These are phyloP conservation scores for Bryconaethiops microstoma DNA, from an alignment of 2,797 vertebrate genomes.

Conservation along the genomic window DNA sequence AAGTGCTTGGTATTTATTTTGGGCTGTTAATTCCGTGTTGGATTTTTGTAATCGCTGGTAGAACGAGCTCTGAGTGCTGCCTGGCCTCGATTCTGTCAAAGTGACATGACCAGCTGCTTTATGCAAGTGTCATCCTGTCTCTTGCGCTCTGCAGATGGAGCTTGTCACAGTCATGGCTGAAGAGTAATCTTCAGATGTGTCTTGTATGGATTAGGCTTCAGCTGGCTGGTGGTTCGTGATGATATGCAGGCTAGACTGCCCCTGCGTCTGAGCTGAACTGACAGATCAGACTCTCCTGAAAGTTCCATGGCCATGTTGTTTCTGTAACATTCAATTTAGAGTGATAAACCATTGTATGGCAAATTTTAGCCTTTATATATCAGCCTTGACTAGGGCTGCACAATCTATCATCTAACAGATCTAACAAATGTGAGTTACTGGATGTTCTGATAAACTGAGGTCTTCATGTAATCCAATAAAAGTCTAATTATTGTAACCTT, in stretches of 20 bases:
- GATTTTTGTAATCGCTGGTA: conserved; percentile 57
- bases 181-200: conserved; percentile 17
- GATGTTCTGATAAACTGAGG: no score
- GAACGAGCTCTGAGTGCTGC: conserved; percentile 37
- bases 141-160: neutral
- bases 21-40: conserved; percentile 44
- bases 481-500: no score
- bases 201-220: conserved; percentile 15
- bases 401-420: no score
- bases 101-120: conserved; percentile 40
- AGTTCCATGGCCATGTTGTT: neutral
- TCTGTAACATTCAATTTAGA: neutral
- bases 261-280: neutral
- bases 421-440: no score
- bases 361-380: neutral
- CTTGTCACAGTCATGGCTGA: neutral
- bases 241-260: neutral
- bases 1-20: conserved; percentile 34
- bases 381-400: neutral
- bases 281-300: neutral
- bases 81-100: conserved; percentile 37
- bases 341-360: neutral
- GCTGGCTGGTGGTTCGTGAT: neutral
- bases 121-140: conserved; percentile 43
- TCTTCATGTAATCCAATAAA: no score